Conservation (phyloP, 2,888 invertebrate genomes). For the Mythimna ferrago region DNA sequence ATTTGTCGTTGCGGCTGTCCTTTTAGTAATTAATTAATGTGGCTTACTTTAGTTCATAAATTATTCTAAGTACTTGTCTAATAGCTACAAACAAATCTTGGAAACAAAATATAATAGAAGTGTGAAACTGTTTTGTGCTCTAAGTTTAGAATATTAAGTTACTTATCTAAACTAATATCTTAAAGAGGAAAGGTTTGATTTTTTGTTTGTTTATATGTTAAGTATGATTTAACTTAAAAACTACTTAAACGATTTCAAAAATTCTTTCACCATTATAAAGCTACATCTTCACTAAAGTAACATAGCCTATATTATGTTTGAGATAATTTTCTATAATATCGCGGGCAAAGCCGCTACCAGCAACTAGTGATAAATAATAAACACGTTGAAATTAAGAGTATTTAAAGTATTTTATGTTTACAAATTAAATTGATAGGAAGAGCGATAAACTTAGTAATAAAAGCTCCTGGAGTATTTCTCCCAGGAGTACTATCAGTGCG, state of each 20-base stretch:
- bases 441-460: slow-evolving; percentile 20
- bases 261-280: no score
- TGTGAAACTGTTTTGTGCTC: background rate
- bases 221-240: no score
- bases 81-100: slow-evolving; percentile 6
- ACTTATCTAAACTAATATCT: no score
- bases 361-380: background rate
- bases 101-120: background rate
- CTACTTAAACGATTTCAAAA: no score
- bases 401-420: background rate
- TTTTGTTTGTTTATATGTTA: no score
- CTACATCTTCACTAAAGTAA: no score
- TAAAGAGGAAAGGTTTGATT: no score
- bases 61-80: slow-evolving; percentile 8
- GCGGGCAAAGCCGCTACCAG: no score
- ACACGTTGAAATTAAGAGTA: background rate
- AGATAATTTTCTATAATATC: no score
- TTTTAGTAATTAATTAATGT: slow-evolving; percentile 33
- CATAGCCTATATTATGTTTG: no score
- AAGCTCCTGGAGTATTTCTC: slow-evolving; percentile 18
- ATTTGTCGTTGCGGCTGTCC: slow-evolving; percentile 26
- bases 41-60: slow-evolving; percentile 12
- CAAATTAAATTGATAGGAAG: slow-evolving; percentile 14
- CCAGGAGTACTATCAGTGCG: background rate
- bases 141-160: background rate